Evolutionary conservation across 2,113 vertebrate genomes (phyloP).

Genomic region (Myocastor coypus): DNA sequence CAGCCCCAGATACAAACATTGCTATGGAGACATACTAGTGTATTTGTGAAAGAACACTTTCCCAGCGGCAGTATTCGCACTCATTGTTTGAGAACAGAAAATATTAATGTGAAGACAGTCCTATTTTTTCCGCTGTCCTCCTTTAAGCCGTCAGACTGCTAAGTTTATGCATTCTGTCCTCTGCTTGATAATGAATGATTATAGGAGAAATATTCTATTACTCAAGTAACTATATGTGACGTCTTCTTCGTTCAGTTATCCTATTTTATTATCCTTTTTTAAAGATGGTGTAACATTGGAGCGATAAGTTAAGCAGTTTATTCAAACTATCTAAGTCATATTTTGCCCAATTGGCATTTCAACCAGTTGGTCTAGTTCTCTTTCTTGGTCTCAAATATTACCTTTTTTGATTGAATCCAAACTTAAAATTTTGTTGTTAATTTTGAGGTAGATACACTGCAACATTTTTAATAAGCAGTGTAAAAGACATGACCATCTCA

Average conservation of each 20-base stretch:
- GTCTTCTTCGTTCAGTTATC: background rate
- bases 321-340: background rate
- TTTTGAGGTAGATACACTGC: background rate
- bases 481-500: background rate
- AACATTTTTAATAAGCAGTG: background rate
- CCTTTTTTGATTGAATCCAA: background rate
- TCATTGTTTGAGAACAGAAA: background rate
- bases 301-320: background rate
- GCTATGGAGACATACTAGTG: background rate
- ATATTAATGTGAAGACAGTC: background rate
- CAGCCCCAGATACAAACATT: background rate
- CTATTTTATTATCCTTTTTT: background rate
- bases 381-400: background rate
- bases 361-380: background rate
- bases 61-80: background rate
- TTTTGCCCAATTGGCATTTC: background rate
- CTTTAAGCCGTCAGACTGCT: rapidly evolving
- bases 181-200: background rate
- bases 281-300: background rate
- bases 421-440: background rate
- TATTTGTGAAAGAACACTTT: background rate
- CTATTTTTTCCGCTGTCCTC: background rate
- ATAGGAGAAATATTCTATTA: background rate
- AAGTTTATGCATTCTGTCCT: too few species aligned
- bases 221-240: background rate